Evolutionary conservation across 2,888 invertebrate genomes (phyloP).

Genomic region (Euplexia lucipara): DNA sequence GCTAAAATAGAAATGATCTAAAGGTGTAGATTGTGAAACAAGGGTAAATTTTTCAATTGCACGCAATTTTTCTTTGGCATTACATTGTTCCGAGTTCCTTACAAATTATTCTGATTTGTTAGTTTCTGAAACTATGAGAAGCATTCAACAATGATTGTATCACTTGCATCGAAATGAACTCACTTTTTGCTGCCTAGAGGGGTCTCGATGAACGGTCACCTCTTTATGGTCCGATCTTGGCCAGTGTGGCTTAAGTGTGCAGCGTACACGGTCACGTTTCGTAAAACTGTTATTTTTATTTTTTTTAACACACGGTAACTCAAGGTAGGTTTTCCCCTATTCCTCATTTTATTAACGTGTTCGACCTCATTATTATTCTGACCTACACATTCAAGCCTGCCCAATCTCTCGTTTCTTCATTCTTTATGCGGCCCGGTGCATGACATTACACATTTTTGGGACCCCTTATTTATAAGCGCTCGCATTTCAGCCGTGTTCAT

Average conservation of each 20-base stretch:
- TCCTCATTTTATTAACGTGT: conserved; percentile 22
- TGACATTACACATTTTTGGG: conserved; percentile 51
- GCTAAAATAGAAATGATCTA: conserved; percentile 43
- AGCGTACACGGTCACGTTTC: too few relatives aligned
- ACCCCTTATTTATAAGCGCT: not conserved
- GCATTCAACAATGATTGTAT: too few relatives aligned
- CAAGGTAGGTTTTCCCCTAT: not conserved
- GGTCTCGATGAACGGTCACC: too few relatives aligned
- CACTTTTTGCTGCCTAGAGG: too few relatives aligned
- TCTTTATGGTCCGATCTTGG: too few relatives aligned
- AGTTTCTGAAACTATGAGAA: not conserved
- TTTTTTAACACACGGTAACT: not conserved
- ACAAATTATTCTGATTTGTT: not conserved
- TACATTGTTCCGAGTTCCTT: not conserved
- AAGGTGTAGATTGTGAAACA: conserved; percentile 41
- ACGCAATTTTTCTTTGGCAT: conserved; percentile 25
- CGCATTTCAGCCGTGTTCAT: conserved; percentile 11
- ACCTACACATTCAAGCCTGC: conserved; percentile 34
- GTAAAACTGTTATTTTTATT: not conserved
- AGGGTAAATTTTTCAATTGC: conserved; percentile 20
- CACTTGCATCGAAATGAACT: too few relatives aligned
- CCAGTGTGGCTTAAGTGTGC: too few relatives aligned
- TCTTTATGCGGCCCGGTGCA: conserved; percentile 40
- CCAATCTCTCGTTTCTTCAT: conserved; percentile 34
- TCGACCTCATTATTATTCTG: conserved; percentile 46